These are phyloP conservation scores for Pollenia angustigena DNA, from an alignment of 2,888 invertebrate genomes.

Conservation along the genomic window DNA sequence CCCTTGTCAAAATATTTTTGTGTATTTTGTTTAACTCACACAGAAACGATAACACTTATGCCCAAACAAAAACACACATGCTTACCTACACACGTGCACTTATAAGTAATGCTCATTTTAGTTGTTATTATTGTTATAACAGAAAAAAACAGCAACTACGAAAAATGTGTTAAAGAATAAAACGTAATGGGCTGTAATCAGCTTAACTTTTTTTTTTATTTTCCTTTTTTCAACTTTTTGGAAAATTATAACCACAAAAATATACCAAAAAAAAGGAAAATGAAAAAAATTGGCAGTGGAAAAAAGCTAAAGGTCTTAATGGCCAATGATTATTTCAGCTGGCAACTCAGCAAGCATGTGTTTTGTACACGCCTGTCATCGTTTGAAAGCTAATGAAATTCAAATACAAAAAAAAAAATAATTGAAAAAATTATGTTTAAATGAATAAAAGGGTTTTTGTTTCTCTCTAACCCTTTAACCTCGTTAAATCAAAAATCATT, in stretches of 20 bases:
- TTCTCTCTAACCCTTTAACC: neutral
- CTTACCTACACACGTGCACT: slow-evolving; percentile 48
- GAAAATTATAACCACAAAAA: slow-evolving; percentile 46
- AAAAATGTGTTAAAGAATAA: slow-evolving; percentile 41
- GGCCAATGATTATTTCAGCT: slow-evolving; percentile 56
- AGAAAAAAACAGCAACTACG: slow-evolving; percentile 15
- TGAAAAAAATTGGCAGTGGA: neutral
- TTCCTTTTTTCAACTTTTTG: slow-evolving; percentile 25
- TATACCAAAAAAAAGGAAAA: slow-evolving; percentile 18
- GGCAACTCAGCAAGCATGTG: slow-evolving; percentile 36
- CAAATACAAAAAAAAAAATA: slow-evolving; percentile 6
- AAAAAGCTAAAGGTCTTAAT: slow-evolving; percentile 58
- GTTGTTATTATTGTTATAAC: slow-evolving; percentile 23
- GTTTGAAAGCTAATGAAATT: slow-evolving; percentile 31
- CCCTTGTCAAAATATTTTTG: slow-evolving; percentile 70
- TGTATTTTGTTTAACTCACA: slow-evolving; percentile 36
- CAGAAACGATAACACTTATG: neutral
- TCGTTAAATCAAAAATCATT: too few species aligned
- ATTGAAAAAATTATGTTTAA: slow-evolving; percentile 1
- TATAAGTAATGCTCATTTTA: slow-evolving; percentile 54
- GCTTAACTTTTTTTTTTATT: slow-evolving; percentile 67
- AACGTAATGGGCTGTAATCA: slow-evolving; percentile 72
- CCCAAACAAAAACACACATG: slow-evolving; percentile 1
- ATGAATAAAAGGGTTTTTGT: slow-evolving; percentile 11
- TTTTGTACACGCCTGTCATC: slow-evolving; percentile 46